Evolutionary conservation across 2,113 vertebrate genomes (phyloP).

Genomic region (Anhinga anhinga): DNA sequence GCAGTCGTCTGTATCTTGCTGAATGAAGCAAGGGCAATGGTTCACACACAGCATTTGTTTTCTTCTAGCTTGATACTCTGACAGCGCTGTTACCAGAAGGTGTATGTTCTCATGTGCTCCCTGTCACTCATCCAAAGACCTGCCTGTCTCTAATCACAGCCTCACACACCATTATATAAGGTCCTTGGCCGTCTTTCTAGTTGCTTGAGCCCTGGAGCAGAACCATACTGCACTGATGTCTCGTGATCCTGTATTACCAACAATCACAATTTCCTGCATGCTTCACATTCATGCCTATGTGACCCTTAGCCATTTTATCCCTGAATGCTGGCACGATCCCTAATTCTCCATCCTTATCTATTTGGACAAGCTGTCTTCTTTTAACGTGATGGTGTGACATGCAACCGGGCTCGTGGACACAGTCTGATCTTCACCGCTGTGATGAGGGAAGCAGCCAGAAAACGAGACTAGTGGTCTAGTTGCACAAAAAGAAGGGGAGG

Average conservation of each 20-base stretch:
- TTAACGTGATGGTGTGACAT: not conserved
- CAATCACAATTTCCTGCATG: rapidly evolving
- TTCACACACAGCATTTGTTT: not conserved
- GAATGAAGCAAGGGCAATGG: not conserved
- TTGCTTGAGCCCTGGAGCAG: not conserved
- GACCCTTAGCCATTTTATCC: not conserved
- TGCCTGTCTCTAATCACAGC: not conserved
- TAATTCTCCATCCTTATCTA: not conserved
- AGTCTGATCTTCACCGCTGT: not conserved
- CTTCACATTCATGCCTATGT: not conserved
- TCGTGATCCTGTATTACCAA: not conserved
- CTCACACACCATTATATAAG: not conserved
- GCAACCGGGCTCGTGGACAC: not conserved
- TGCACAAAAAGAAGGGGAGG: not conserved
- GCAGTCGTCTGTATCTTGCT: not conserved
- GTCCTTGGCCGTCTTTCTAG: not conserved
- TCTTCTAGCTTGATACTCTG: not conserved
- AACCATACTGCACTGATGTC: not conserved
- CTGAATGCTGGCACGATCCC: not conserved
- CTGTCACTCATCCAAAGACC: not conserved
- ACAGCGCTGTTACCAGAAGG: rapidly evolving
- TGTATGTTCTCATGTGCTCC: not conserved
- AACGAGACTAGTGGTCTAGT: not conserved
- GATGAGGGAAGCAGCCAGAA: not conserved
- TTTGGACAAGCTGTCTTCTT: not conserved